A percentile compares a stretch with the other conserved stretches of the same genome.
Conservation (phyloP, 2,888 invertebrate genomes). For the Tineola bisselliella region DNA sequence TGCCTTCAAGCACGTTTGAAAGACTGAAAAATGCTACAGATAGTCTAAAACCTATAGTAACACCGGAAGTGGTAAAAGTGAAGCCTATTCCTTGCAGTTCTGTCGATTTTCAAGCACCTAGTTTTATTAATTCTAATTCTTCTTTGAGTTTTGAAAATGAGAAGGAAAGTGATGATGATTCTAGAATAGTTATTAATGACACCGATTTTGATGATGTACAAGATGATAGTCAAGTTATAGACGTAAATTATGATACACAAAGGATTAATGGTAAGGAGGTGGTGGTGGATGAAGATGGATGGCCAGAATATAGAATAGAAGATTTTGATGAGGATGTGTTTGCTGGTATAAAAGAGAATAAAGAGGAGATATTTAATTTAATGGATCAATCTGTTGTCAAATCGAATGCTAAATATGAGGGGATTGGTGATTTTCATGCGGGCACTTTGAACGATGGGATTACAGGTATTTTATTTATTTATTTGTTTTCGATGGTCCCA, state of each 20-base stretch:
- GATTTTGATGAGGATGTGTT: slow-evolving; percentile 48
- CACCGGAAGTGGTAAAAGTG: slow-evolving; percentile 29
- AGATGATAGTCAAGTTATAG: slow-evolving; percentile 27
- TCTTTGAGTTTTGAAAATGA: background rate
- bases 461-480: slow-evolving; percentile 45
- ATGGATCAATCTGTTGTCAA: slow-evolving; percentile 33
- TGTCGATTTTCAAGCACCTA: slow-evolving; percentile 47
- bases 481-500: no score
- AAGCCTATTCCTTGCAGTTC: slow-evolving; percentile 42
- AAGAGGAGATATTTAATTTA: slow-evolving; percentile 20
- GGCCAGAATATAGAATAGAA: slow-evolving; percentile 61
- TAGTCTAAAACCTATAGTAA: slow-evolving; percentile 39
- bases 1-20: slow-evolving; percentile 45
- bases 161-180: background rate
- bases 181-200: background rate
- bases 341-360: background rate
- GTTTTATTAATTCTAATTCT: background rate
- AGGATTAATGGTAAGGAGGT: slow-evolving; percentile 33
- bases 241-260: slow-evolving; percentile 35
- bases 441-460: slow-evolving; percentile 74
- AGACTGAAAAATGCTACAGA: slow-evolving; percentile 42
- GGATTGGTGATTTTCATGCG: slow-evolving; percentile 67
- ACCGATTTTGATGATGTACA: slow-evolving; percentile 29
- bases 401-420: slow-evolving; percentile 37
- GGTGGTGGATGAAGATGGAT: slow-evolving; percentile 63